Evolutionary conservation across 2,113 vertebrate species (phyloP).

Genomic region (Chlorocebus sabaeus): DNA sequence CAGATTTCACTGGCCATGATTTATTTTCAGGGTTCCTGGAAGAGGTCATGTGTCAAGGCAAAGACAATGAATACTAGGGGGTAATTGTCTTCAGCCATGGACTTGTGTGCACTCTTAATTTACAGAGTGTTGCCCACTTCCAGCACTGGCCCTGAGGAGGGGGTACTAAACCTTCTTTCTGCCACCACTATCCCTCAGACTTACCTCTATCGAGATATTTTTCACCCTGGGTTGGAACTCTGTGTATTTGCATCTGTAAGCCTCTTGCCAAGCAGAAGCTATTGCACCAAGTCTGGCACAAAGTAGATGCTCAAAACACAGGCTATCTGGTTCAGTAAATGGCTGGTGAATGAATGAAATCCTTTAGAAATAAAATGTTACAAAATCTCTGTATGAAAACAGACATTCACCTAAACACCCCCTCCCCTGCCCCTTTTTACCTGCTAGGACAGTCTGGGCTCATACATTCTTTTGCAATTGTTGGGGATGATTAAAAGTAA

Average conservation of each 20-base stretch:
- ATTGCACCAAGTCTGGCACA: slow-evolving; percentile 20
- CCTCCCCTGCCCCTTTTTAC: too few relatives aligned
- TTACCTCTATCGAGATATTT: background rate
- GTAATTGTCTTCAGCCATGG: background rate
- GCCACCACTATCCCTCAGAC: background rate
- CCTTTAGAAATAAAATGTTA: slow-evolving; percentile 31
- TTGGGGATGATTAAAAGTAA: background rate
- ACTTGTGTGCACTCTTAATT: background rate
- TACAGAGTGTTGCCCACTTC: background rate
- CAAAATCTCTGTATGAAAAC: background rate
- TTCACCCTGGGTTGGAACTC: background rate
- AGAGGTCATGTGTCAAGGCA: background rate
- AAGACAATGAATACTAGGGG: background rate
- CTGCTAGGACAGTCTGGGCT: background rate
- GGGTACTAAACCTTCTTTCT: background rate
- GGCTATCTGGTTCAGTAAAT: slow-evolving; percentile 18
- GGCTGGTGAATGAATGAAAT: background rate
- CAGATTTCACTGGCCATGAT: background rate
- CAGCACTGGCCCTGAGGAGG: background rate
- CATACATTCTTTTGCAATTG: background rate
- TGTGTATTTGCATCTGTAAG: background rate
- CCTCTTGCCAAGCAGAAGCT: background rate
- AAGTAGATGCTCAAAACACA: slow-evolving; percentile 38
- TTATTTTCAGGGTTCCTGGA: background rate
- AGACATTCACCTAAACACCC: background rate